A percentile compares a stretch with the other conserved stretches of the same genome.
These are phyloP conservation scores for Ariolimax columbianus DNA, from an alignment of 2,888 invertebrate species.

Conservation along the genomic window DNA sequence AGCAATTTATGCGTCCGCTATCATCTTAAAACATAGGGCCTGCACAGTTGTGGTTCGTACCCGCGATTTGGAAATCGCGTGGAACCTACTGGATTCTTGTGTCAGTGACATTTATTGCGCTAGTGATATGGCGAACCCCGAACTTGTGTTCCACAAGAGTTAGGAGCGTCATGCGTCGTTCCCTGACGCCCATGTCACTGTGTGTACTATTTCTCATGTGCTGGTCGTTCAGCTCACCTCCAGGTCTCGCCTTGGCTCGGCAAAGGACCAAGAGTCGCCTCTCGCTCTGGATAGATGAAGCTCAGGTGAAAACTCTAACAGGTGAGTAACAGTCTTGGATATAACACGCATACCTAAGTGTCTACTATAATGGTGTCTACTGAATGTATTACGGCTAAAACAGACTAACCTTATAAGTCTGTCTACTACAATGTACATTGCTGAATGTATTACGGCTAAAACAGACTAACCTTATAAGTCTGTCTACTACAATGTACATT, in stretches of 20 bases:
- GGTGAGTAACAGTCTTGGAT: constrained; percentile 24
- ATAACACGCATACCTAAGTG: no score
- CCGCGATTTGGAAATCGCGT: constrained; percentile 43
- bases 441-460: no score
- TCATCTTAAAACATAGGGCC: constrained; percentile 39
- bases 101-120: constrained; percentile 16
- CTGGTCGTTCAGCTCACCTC: constrained; percentile 34
- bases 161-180: constrained; percentile 39
- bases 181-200: constrained; percentile 44
- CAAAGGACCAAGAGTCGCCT: constrained; percentile 28
- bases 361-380: no score
- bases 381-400: no score
- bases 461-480: no score
- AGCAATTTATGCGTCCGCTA: not conserved
- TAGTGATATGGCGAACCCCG: constrained; percentile 36
- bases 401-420: no score
- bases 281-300: constrained; percentile 43
- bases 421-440: no score
- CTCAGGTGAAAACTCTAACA: constrained; percentile 36
- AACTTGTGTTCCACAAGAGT: constrained; percentile 18
- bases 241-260: constrained; percentile 39
- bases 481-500: no score
- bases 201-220: constrained; percentile 36
- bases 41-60: not conserved
- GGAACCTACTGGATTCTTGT: constrained; percentile 7